Base-by-base conservation (phyloP, 2,888 invertebrate genomes). In the Acrobasis repandana region DNA sequence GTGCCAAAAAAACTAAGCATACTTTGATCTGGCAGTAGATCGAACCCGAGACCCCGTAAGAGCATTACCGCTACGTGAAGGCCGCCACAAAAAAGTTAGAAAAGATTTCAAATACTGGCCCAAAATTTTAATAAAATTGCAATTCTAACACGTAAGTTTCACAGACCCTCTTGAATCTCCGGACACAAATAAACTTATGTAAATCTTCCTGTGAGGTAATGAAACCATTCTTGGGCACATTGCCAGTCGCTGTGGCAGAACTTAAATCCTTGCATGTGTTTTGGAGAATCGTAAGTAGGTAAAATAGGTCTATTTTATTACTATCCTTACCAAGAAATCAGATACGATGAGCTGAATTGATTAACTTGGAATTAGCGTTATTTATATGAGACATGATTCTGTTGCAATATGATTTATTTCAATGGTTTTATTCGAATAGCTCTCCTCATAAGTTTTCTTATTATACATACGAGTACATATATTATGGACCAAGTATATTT, bases 141-240 rank as follows among this genome's bases (percentile, higher is more conserved):
- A 54, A 11, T 38, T 43, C 38, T 16, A 18, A 38, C 16, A 52
- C 34, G 52, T 52, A 16, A 54, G 18, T 54, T 54, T 54, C 14
- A 54, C n/a, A 20, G 14, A 54, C 16, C 36, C 10, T 15, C 36
- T 16, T 11, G 36, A 38, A 14, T 38, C 54, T 14, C 38, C 54
- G 54, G 54, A 54, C 54, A 18, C 54, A 38, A 54, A 54, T 58
- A 58, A 58, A 58, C 49, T 58, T 58, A 58, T 58, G 58, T 50
- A 58, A 58, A 58, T 58, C 49, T 58, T 36, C 33, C 16, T n/a
- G 49, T n/a, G 34, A 38, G 36, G 48, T 58, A 58, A 58, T 58
- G 58, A 58, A 58, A 38, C 58, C 58, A 58, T 58, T 58, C 58
- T 58, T 49, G 58, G 58, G 58, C 58, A 58, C 20, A 20, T 58